A percentile compares a stretch with the other conserved stretches of the same genome.
Evolutionary conservation across 2,888 invertebrate genomes (phyloP).

Genomic region (Elysia crispata): DNA sequence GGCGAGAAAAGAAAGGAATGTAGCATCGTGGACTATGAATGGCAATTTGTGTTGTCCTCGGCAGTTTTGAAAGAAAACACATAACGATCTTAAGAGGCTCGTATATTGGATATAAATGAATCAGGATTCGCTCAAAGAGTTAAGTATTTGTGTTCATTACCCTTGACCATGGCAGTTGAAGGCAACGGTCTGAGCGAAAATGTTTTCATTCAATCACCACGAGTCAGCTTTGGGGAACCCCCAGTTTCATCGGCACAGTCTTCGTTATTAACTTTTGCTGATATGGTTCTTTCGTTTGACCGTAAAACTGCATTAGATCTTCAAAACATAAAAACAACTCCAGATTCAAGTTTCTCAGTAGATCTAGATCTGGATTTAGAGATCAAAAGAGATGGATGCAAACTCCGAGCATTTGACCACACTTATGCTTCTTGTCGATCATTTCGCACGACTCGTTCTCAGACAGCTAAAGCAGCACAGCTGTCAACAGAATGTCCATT

Average conservation of each 20-base stretch:
- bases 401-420: background rate
- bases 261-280: conserved; percentile 48
- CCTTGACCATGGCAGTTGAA: no score
- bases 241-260: conserved; percentile 20
- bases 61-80: no score
- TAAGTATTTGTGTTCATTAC: no score
- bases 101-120: no score
- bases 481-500: no score
- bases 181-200: no score
- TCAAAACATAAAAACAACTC: no score
- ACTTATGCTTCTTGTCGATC: conserved; percentile 41
- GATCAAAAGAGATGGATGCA: no score
- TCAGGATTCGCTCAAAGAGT: no score
- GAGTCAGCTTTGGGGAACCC: conserved; percentile 46
- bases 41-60: conserved; percentile 33
- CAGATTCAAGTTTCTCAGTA: no score
- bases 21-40: conserved; percentile 51
- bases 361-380: no score
- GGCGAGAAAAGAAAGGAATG: conserved; percentile 35
- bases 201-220: conserved; percentile 47
- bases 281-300: conserved; percentile 46
- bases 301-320: conserved; percentile 12
- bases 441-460: conserved; percentile 32
- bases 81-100: no score
- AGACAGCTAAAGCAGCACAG: conserved; percentile 31